Base-by-base conservation (phyloP, 2,797 vertebrate species). In the Melanotaenia pygmaea region DNA sequence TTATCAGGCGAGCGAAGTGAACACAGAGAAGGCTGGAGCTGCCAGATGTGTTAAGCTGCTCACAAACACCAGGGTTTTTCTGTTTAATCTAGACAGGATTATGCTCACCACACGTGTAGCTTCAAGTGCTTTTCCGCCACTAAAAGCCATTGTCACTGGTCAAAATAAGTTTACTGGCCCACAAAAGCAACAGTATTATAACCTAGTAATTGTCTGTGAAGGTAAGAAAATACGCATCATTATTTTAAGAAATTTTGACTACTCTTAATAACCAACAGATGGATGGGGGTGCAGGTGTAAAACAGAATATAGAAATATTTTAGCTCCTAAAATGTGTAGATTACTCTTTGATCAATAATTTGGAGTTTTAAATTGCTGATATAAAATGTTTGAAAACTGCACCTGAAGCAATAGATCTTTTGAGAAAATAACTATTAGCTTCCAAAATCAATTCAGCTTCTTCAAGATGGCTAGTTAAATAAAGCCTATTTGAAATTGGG, bases 21-120 rank as follows among this genome's bases (percentile, higher is more conserved):
- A 64, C 82, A 85, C 56, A 82, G 40, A 51, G 35, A 6, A 50
- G 59, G 54, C 76, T 59, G 78, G 26, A 34, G 82, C 77, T 72
- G 83, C 81, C 87, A 89, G 83, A 92, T 87, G 83, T 82, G 80
- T 73, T 73, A 83, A 76, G 63, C 80, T 77, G 76, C 82, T 81
- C 84, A 60, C 74, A 68, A 75, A 63, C 75, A 62, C 65, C 66
- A 35, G 76, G 67, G 26, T 79, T 65, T 73, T 57, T 30, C 74
- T 61, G 26, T 66, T 80, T 84, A 81, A 88, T 84, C 84, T 76
- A 37, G 24, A 59, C 32, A 9, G 82, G 87, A 90, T 90, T 88
- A 87, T 28, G 53, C 51, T 76, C 26, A 14, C 64, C 34, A 72
- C 77, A 77, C 76, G 58, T 83, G 82, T 70, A 75, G 86, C 86